A percentile compares a stretch with the other conserved stretches of the same genome.
These are phyloP conservation scores for Cheumatopsyche charites DNA, from an alignment of 1,140 invertebrate species.

Conservation along the genomic window DNA sequence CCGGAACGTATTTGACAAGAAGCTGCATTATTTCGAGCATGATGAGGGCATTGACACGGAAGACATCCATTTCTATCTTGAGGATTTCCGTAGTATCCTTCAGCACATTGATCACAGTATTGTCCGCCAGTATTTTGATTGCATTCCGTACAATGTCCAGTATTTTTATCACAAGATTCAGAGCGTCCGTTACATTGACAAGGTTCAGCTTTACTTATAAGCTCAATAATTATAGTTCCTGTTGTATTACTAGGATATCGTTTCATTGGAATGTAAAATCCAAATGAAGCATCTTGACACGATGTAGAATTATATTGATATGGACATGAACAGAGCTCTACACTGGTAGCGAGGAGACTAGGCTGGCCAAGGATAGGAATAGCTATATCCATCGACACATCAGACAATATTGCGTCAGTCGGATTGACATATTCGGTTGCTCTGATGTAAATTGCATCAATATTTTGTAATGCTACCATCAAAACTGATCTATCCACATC, in stretches of 20 bases:
- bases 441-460: conserved; percentile 80
- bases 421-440: conserved; percentile 75
- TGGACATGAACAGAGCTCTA: conserved; percentile 90
- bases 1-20: conserved; percentile 67
- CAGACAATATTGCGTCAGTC: conserved; percentile 65
- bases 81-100: conserved; percentile 80
- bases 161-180: conserved; percentile 79
- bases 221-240: conserved; percentile 71
- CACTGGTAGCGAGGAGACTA: conserved; percentile 73
- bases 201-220: conserved; percentile 80
- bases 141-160: conserved; percentile 88
- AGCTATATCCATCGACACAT: conserved; percentile 85
- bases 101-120: conserved; percentile 77
- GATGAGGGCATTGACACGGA: conserved; percentile 84
- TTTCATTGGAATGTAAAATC: conserved; percentile 69
- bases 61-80: conserved; percentile 69
- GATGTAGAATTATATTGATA: conserved; percentile 78
- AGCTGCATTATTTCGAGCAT: conserved; percentile 74
- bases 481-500: conserved; percentile 70
- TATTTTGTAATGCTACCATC: conserved; percentile 88
- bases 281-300: conserved; percentile 86
- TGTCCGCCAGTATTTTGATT: conserved; percentile 77
- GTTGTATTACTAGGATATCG: conserved; percentile 50
- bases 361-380: conserved; percentile 66
- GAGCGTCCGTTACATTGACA: conserved; percentile 87